phyloP scores from a whole-genome alignment of 2,113 vertebrate genomes.

The Coptodon rendalli region DNA sequence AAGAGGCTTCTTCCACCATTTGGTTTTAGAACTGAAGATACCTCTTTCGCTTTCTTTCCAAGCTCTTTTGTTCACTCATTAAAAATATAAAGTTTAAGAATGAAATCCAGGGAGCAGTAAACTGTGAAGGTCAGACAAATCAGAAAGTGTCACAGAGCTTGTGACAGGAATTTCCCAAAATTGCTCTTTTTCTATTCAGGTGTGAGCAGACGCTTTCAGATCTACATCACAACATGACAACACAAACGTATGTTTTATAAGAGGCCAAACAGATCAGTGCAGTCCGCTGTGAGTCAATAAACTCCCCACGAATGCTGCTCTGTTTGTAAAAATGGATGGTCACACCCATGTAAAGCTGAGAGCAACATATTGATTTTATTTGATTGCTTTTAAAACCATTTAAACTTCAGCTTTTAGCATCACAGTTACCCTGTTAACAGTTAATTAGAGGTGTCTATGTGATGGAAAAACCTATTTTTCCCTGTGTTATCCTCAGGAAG shows the following conservation, averaged over 20 bases:
- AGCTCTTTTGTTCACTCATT: not conserved
- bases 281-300: not conserved
- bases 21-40: not conserved
- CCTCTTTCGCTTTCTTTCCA: not conserved
- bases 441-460: not conserved
- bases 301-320: not conserved
- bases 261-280: not conserved
- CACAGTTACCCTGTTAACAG: not conserved
- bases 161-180: not conserved
- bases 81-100: not conserved
- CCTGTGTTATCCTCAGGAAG: slow-evolving; percentile 17
- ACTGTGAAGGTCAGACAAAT: not conserved
- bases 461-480: slow-evolving; percentile 11
- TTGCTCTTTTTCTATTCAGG: not conserved
- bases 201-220: not conserved
- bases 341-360: not conserved
- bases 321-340: not conserved
- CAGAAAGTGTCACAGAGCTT: not conserved
- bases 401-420: not conserved
- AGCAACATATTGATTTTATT: not conserved
- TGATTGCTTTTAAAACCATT: not conserved
- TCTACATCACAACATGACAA: not conserved
- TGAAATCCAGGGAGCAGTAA: not conserved
- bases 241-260: not conserved
- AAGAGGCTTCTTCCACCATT: not conserved